Evolutionary conservation across 2,888 invertebrate species (phyloP), one percentile per base, ranked within the genome.

Genomic region (Chloroclystis v-ata): DNA sequence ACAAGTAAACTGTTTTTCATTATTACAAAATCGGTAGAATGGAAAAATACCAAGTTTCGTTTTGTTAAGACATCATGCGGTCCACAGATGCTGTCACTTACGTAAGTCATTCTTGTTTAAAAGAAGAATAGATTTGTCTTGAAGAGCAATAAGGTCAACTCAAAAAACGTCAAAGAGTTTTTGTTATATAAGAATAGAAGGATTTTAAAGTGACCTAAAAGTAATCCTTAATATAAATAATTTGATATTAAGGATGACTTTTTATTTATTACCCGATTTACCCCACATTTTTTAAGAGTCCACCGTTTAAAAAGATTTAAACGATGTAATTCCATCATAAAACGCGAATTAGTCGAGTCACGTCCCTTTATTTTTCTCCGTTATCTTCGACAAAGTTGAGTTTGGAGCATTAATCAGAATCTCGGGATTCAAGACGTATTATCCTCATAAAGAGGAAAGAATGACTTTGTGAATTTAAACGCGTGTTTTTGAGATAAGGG

Each of bases 381-480:
- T 69, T 85, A 86, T 85, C 86, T 80, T 61, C 75, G 75, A 84
- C 82, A 83, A 86, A 85, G 84, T 86, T 83, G 74, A 71, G 77
- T 66, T 67, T 80, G 78, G 78, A 72, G 73, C 86, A 86, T 87
- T 87, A 84, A 86, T 87, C 86, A 86, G 87, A 82, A 80, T 77
- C 75, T 77, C 76, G 28, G 37, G 50, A 80, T 73, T 78, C 74
- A 71, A 83, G 84, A 87, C 73, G 78, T 84, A 87, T 86, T 85
- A 85, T 85, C 82, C 85, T 71, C 82, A 83, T 86, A 85, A 85
- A 81, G 83, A 75, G 75, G 62, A 78, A 85, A 82, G 81, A 85
- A 87, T 86, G 85, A 87, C 72, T 85, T 82, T 74, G 82, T 82
- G 75, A 83, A 82, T 85, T 82, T 75, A 83, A 83, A 78, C 79